Evolutionary conservation across 2,797 vertebrate genomes (phyloP), one percentile per base, ranked within the genome.

Genomic region (Antrozous pallidus): DNA sequence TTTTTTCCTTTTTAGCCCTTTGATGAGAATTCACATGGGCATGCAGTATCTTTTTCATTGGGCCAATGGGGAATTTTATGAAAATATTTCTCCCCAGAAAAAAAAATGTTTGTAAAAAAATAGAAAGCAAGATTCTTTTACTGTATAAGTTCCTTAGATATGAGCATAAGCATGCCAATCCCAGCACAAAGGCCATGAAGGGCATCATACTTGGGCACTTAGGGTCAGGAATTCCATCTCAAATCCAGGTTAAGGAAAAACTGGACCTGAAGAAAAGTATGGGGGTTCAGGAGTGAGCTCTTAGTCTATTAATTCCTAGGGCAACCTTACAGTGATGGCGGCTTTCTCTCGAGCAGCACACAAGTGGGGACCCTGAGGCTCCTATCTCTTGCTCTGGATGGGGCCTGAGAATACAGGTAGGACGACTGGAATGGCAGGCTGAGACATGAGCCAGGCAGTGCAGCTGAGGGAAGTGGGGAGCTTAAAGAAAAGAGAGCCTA

Each of bases 381-480:
- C 16, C 9, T 20, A 31, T 42, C 0, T 73, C 2, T n/a, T 54
- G 2, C 0, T 0, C 6, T 42, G 11, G 10, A 1, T 47, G 40
- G 12, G 9, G 9, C 2, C 38, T 56, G 28, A 45, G 42, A 36
- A 2, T 13, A 5, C 2, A 47, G 17, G 3, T 14, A 1, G 12
- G 17, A n/a, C 71, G 14, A 40, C 2, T n/a, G 3, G 6, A 2
- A 69, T 20, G 3, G 5, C 3, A 70, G 17, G 2, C 0, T 75
- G 51, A 45, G 10, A 13, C 45, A 20, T 69, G 24, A 71, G 6
- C 13, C 38, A 4, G 4, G 2, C 6, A 70, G 5, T 42, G 8
- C 9, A 79, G 33, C 17, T 42, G 7, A 58, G 12, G 40, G 16
- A 85, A 65, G 20, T 13, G 24, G 8, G 10, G 11, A 2, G 12